Percentiles rank a stretch among this genome's conserved stretches.
Conservation (phyloP, 2,888 invertebrate genomes). For the Argyresthia albistria region DNA sequence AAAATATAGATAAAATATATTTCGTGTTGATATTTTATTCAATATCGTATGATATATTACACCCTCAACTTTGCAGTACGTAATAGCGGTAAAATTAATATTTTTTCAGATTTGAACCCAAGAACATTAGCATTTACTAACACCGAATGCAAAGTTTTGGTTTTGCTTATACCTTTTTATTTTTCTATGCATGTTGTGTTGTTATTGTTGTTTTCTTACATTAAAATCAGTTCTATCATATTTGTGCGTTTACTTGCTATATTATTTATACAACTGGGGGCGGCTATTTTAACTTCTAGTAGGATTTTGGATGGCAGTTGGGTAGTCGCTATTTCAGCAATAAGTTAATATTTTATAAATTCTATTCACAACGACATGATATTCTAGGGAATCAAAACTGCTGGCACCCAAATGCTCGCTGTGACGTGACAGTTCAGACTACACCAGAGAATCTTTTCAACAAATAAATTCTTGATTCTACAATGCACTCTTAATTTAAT, state of each 20-base stretch:
- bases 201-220: neutral
- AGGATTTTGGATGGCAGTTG: too few species aligned
- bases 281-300: constrained; percentile 18
- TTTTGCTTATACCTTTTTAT: constrained; percentile 2
- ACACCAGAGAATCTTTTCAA: too few species aligned
- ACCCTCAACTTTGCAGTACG: too few species aligned
- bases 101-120: constrained; percentile 61
- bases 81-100: neutral
- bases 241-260: constrained; percentile 6
- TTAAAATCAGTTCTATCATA: constrained; percentile 3
- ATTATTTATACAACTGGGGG: constrained; percentile 15
- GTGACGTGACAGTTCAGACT: constrained; percentile 29
- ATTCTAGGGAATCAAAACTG: constrained; percentile 49
- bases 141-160: constrained; percentile 1
- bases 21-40: neutral
- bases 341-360: neutral
- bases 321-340: neutral
- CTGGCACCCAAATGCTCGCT: constrained; percentile 59
- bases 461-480: too few species aligned
- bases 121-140: constrained; percentile 66
- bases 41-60: constrained; percentile 6
- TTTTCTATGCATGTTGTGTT: constrained; percentile 5
- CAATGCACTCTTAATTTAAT: too few species aligned
- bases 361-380: constrained; percentile 15
- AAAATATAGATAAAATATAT: too few species aligned